A percentile compares a stretch with the other conserved stretches of the same genome.
phyloP scores from a whole-genome alignment of 2,888 invertebrate genomes.

The Drosophila longiperda region DNA sequence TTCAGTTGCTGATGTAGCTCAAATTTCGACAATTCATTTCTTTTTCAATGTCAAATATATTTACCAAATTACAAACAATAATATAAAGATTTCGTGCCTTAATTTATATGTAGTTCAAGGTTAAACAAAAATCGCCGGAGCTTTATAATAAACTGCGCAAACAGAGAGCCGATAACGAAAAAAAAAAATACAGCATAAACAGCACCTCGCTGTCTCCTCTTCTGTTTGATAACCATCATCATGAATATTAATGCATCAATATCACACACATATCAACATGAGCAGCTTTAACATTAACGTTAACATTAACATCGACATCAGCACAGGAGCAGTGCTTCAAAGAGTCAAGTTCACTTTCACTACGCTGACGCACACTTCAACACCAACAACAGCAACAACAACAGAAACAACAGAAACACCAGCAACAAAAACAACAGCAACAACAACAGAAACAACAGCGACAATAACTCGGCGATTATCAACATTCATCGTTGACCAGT shows the following conservation, averaged over 20 bases:
- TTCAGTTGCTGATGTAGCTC: background rate
- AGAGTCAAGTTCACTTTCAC: conserved; percentile 83
- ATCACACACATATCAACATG: conserved; percentile 42
- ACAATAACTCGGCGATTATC: conserved; percentile 11
- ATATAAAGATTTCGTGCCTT: conserved; percentile 6
- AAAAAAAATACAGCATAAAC: conserved; percentile 10
- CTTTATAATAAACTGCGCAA: conserved; percentile 70
- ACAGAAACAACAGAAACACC: background rate
- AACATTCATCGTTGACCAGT: conserved; percentile 35
- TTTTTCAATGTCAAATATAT: conserved; percentile 43
- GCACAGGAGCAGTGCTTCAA: conserved; percentile 33
- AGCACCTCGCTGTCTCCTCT: conserved; percentile 62
- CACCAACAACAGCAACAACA: conserved; percentile 6
- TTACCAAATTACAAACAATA: conserved; percentile 46
- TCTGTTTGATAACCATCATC: conserved; percentile 51
- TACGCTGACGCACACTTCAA: conserved; percentile 65
- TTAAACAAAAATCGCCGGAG: conserved; percentile 60
- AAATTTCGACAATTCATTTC: background rate
- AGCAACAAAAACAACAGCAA: background rate
- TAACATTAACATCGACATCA: conserved; percentile 20
- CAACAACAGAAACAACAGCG: conserved; percentile 8
- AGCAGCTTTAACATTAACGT: conserved; percentile 43
- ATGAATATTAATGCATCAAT: conserved; percentile 74
- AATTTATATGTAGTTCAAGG: conserved; percentile 72
- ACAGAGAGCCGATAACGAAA: conserved; percentile 34